phyloP scores from a whole-genome alignment of 2,797 vertebrate genomes.

The Synaphobranchus kaupii region DNA sequence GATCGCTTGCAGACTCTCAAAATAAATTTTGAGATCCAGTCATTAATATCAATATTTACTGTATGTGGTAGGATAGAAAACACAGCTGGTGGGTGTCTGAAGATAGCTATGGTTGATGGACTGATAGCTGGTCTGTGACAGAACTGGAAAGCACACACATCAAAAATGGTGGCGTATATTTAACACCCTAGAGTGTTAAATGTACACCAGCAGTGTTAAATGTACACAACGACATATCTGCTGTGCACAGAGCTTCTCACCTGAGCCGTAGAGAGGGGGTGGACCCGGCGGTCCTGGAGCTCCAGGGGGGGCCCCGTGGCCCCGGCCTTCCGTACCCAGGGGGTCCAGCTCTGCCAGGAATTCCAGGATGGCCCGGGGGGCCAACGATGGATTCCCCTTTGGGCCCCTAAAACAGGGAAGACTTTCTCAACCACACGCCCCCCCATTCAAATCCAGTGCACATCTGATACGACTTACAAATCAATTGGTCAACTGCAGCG shows the following conservation, averaged over 20 bases:
- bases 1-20: neutral
- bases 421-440: neutral
- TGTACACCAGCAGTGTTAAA: too few species aligned
- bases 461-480: neutral
- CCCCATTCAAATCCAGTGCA: neutral
- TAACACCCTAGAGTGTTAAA: too few species aligned
- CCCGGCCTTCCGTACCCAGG: conserved; percentile 83
- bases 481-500: too few species aligned
- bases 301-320: conserved; percentile 77
- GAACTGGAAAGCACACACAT: neutral
- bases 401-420: conserved; percentile 74
- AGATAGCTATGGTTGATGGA: neutral
- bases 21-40: neutral
- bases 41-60: neutral
- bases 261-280: conserved; percentile 68
- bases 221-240: too few species aligned
- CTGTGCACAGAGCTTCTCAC: conserved; percentile 59
- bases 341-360: conserved; percentile 79
- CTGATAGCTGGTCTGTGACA: neutral
- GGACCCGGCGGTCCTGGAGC: conserved; percentile 85
- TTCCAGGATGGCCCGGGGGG: conserved; percentile 81
- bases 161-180: too few species aligned
- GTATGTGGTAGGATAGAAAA: neutral
- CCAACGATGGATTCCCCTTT: conserved; percentile 87
- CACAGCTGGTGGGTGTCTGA: neutral